phyloP scores from a whole-genome alignment of 2,113 vertebrate genomes.

The Sciurus niger region DNA sequence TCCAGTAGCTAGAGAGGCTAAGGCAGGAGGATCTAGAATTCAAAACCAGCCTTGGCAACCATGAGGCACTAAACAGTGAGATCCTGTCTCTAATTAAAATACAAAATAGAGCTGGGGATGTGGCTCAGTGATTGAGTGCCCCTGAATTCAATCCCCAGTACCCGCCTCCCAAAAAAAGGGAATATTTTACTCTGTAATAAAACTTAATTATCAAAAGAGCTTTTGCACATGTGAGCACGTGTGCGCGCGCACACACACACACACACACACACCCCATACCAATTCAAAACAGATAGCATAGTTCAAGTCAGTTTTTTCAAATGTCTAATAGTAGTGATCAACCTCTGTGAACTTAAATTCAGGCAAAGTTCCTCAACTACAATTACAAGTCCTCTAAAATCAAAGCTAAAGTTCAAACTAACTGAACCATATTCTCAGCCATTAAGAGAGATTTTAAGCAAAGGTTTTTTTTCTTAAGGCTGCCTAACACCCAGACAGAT shows the following conservation, averaged over 20 bases:
- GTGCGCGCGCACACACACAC: fast-evolving
- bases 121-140: too few relatives aligned
- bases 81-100: too few relatives aligned
- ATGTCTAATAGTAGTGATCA: constrained; percentile 25
- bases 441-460: constrained; percentile 53
- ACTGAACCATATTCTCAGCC: not conserved
- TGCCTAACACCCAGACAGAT: not conserved
- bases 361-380: not conserved
- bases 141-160: too few relatives aligned
- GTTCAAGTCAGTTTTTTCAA: constrained; percentile 21
- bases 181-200: constrained; percentile 70
- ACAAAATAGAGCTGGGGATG: too few relatives aligned
- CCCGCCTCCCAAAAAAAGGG: not conserved
- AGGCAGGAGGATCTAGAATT: too few relatives aligned
- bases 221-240: too few relatives aligned
- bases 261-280: not conserved
- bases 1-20: too few relatives aligned
- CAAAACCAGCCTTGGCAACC: too few relatives aligned
- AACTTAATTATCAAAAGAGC: constrained; percentile 5
- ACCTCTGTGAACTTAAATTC: constrained; percentile 51
- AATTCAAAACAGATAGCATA: constrained; percentile 14
- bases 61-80: too few relatives aligned
- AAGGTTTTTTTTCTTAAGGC: not conserved
- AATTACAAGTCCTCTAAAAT: not conserved
- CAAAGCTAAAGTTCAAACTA: constrained; percentile 57